phyloP scores from a whole-genome alignment of 1,140 invertebrate species.

The Ceratina australensis region DNA sequence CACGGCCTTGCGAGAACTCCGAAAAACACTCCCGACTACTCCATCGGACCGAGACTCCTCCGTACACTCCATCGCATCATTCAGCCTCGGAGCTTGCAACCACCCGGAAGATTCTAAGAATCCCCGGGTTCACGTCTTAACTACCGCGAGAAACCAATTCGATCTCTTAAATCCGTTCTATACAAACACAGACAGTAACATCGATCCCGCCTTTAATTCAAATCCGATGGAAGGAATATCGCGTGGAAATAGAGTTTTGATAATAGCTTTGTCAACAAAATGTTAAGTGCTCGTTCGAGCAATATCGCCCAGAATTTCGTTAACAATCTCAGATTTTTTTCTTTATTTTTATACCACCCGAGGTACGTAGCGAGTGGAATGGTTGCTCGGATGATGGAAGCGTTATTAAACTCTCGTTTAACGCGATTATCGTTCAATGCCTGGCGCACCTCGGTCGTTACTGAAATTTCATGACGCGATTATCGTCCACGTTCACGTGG shows the following conservation, averaged over 20 bases:
- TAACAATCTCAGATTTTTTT: neutral
- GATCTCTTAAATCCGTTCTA: neutral
- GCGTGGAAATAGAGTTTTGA: neutral
- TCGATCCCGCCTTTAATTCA: too few species aligned
- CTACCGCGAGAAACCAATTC: slow-evolving; percentile 3
- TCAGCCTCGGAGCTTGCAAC: neutral
- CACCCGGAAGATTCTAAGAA: slow-evolving; percentile 7
- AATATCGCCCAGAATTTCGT: neutral
- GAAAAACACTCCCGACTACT: neutral
- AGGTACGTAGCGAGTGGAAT: too few species aligned
- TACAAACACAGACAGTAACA: neutral
- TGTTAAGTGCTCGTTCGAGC: too few species aligned
- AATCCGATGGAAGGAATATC: too few species aligned
- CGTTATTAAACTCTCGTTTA: neutral
- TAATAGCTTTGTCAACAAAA: neutral
- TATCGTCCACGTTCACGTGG: neutral
- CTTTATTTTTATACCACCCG: neutral
- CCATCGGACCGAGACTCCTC: neutral
- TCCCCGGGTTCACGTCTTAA: neutral
- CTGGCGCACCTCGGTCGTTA: neutral
- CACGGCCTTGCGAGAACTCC: neutral
- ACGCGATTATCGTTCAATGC: neutral
- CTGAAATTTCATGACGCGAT: neutral
- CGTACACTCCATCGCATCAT: neutral
- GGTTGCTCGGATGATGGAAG: neutral